Conservation (phyloP, 2,888 invertebrate species). For the Aphodius sticticus region DNA sequence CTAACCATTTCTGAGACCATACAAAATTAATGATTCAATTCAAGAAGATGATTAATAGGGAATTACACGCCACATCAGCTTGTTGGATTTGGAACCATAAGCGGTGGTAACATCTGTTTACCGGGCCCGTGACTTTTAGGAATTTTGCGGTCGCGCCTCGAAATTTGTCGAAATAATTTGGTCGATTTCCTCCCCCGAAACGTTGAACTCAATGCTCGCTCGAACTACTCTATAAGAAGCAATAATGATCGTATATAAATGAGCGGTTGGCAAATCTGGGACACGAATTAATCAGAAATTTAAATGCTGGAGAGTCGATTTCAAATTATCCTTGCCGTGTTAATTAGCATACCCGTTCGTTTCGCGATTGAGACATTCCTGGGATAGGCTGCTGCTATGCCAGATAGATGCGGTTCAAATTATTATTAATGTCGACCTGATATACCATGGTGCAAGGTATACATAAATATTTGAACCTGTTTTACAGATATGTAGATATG, state of each 20-base stretch:
- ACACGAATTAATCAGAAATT: neutral
- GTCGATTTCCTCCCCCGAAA: neutral
- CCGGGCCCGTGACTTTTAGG: conserved; percentile 4
- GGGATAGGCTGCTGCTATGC: neutral
- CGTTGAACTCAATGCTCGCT: neutral
- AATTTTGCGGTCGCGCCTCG: neutral
- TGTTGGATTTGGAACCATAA: neutral
- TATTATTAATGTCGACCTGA: neutral
- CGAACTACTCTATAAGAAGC: neutral
- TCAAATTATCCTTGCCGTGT: neutral
- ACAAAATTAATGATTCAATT: conserved; percentile 21
- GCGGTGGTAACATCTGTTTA: neutral
- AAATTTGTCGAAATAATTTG: conserved; percentile 4
- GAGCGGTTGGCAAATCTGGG: neutral
- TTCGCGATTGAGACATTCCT: neutral
- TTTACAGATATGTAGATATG: too few relatives aligned
- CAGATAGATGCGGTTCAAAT: too few relatives aligned
- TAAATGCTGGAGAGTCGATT: neutral
- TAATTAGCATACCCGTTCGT: neutral
- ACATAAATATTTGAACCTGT: too few relatives aligned
- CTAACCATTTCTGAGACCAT: neutral
- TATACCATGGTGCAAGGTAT: neutral
- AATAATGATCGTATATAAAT: too few relatives aligned
- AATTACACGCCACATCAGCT: conserved; percentile 20
- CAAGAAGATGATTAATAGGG: conserved; percentile 17